Percentiles rank a stretch among this genome's conserved stretches.
These are phyloP conservation scores for Myotis lucifugus DNA, from an alignment of 2,113 vertebrate genomes.

Conservation along the genomic window DNA sequence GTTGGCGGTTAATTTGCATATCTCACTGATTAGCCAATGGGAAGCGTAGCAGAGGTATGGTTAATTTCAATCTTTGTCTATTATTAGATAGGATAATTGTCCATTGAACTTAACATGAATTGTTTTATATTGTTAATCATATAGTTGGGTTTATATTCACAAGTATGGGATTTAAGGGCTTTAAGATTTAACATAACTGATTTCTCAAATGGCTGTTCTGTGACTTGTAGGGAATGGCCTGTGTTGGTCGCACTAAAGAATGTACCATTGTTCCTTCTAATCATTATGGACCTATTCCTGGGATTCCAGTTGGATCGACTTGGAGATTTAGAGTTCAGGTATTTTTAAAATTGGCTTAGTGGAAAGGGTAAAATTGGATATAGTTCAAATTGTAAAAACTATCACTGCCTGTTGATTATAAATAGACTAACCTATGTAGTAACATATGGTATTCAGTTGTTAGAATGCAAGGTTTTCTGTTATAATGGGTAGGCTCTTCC, in stretches of 20 bases:
- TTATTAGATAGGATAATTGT: not conserved
- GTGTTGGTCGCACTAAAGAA: slow-evolving; percentile 98
- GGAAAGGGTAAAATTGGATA: slow-evolving; percentile 36
- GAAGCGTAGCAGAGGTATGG: too few species aligned
- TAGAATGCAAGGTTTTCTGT: slow-evolving; percentile 14
- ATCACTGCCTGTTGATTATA: not conserved
- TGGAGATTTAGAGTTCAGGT: slow-evolving; percentile 99
- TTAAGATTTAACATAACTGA: not conserved
- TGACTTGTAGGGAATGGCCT: slow-evolving; percentile 96
- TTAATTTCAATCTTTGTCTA: too few species aligned
- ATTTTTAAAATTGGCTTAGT: slow-evolving; percentile 66
- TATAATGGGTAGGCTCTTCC: not conserved
- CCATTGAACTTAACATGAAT: not conserved
- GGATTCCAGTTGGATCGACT: slow-evolving; percentile 96
- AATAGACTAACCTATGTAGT: not conserved
- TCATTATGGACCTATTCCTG: slow-evolving; percentile 97
- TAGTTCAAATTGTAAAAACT: not conserved
- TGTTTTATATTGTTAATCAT: not conserved
- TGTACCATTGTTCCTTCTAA: slow-evolving; percentile 99
- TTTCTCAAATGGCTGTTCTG: slow-evolving; percentile 59
- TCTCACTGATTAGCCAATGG: too few species aligned
- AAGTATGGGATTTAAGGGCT: not conserved
- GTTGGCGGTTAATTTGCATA: too few species aligned
- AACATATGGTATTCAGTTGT: not conserved
- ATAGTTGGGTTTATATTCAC: slow-evolving; percentile 3